Conservation (phyloP, 2,113 vertebrate genomes). For the Ptyas mucosa region DNA sequence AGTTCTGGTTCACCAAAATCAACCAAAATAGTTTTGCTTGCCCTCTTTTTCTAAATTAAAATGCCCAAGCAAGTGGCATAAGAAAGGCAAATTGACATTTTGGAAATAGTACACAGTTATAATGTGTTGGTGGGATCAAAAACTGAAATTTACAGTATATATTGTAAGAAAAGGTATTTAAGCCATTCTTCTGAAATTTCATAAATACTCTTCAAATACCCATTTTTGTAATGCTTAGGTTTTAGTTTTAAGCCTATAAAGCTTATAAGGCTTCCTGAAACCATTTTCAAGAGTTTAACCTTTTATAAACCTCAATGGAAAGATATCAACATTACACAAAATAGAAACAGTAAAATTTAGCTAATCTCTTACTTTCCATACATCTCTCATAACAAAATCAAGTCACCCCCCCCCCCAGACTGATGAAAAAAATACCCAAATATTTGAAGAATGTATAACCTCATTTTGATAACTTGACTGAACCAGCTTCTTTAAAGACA, state of each 20-base stretch:
- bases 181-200: not conserved
- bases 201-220: not conserved
- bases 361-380: not conserved
- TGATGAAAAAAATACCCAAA: not conserved
- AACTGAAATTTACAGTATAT: not conserved
- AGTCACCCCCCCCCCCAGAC: not conserved
- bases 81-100: not conserved
- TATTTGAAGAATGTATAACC: not conserved
- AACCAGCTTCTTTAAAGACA: not conserved
- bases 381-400: not conserved
- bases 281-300: not conserved
- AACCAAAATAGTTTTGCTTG: not conserved
- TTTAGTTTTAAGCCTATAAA: not conserved
- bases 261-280: not conserved
- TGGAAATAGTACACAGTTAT: not conserved
- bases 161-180: not conserved
- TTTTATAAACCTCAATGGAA: not conserved
- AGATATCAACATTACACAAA: not conserved
- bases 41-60: not conserved
- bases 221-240: not conserved
- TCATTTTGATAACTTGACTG: not conserved
- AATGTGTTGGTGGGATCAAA: not conserved
- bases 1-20: not conserved
- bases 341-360: not conserved
- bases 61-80: not conserved